Conservation (phyloP, 2,797 vertebrate species). For the Alca torda region DNA sequence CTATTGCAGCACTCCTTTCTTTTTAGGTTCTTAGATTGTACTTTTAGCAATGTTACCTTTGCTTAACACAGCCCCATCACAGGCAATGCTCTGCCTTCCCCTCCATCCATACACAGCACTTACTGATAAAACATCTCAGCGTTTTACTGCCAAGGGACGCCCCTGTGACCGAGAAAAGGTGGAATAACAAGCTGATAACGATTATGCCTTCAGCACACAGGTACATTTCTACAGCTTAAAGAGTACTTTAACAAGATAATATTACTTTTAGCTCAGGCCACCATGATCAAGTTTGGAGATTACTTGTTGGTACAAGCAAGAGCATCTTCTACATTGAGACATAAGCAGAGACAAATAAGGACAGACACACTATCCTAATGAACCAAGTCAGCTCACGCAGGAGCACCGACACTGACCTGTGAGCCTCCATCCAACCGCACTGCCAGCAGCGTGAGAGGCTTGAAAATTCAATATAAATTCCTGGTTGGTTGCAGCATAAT, state of each 20-base stretch:
- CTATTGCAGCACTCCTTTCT: background rate
- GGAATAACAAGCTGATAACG: background rate
- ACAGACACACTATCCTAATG: background rate
- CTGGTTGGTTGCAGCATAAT: background rate
- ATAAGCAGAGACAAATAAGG: background rate
- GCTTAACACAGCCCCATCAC: background rate
- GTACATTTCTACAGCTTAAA: background rate
- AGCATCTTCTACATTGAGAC: background rate
- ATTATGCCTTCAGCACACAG: background rate
- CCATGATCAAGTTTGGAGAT: background rate
- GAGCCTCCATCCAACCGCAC: background rate
- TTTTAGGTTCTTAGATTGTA: background rate
- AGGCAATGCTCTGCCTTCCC: background rate
- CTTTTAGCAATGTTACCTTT: background rate
- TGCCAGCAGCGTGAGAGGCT: background rate
- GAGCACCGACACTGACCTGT: background rate
- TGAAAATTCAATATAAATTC: background rate
- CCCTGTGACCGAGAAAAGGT: background rate
- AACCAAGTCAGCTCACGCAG: background rate
- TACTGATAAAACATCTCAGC: background rate
- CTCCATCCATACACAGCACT: rapidly evolving
- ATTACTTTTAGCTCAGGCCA: background rate
- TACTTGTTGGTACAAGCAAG: background rate
- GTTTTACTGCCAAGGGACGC: background rate
- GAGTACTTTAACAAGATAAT: background rate